Conservation (phyloP, 2,797 vertebrate species). For the Protonibea diacanthus region DNA sequence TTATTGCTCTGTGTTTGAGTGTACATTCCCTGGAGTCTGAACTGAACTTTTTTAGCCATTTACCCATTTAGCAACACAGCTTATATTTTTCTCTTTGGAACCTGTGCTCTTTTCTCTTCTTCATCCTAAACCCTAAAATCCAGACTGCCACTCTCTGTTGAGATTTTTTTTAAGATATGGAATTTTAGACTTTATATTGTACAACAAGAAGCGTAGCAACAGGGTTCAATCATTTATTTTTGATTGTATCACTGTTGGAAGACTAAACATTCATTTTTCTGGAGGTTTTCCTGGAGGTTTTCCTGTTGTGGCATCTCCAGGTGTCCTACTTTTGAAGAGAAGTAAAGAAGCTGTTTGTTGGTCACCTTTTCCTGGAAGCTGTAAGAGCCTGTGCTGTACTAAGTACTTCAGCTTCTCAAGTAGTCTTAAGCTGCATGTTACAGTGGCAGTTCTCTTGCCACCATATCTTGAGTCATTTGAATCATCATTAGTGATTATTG, state of each 20-base stretch:
- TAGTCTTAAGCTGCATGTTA: slow-evolving; percentile 22
- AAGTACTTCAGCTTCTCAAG: slow-evolving; percentile 28
- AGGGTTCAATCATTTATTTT: background rate
- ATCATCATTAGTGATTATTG: slow-evolving; percentile 1
- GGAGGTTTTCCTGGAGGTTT: slow-evolving; percentile 29
- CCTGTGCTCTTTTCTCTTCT: background rate
- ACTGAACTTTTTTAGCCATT: too few species aligned
- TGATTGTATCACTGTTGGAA: background rate
- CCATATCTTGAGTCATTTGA: slow-evolving; percentile 7
- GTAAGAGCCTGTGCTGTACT: slow-evolving; percentile 15
- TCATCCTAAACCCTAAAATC: background rate
- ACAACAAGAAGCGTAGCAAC: background rate
- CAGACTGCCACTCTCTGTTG: background rate
- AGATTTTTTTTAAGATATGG: background rate
- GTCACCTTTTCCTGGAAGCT: slow-evolving; percentile 61
- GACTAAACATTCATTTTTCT: background rate
- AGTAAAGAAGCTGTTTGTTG: slow-evolving; percentile 34
- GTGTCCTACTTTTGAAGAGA: slow-evolving; percentile 47
- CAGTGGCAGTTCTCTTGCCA: background rate
- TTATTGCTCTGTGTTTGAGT: background rate
- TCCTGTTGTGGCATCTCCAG: slow-evolving; percentile 46
- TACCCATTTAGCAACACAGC: background rate
- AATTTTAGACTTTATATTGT: background rate
- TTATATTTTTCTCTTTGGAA: background rate
- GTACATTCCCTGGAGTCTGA: background rate